Base-by-base conservation (phyloP, 1,140 invertebrate genomes). In the Eciton burchellii region DNA sequence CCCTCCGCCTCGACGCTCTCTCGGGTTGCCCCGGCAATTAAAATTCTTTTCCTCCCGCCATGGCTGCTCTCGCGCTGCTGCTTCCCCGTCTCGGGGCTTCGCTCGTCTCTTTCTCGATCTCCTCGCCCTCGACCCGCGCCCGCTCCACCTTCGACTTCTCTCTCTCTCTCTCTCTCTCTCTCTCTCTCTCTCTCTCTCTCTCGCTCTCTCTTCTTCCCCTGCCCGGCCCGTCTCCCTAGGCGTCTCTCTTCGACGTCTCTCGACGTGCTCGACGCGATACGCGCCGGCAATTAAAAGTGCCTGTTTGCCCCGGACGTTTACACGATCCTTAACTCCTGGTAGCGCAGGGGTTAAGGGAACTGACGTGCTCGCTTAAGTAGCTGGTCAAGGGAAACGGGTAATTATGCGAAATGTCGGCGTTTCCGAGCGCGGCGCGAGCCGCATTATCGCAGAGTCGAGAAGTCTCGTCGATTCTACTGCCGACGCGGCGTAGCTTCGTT, bases 11-110 rank as follows among this genome's bases (percentile, higher is more conserved):
- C 85, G 81, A 84, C 86, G 73, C 81, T 83, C 66, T 73, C 74
- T 82, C 84, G 71, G 72, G 89, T 91, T 91, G 88, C 89, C 83
- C 88, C 88, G 90, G 92, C 92, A 93, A 93, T 93, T 93, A 93
- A 93, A 93, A 93, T 93, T 93, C 93, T 92, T 93, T 88, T 91
- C 88, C 88, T 89, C 89, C 91, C 90, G 89, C 91, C 90, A 89
- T 86, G 84, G 73, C 79, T 87, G 73, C 84, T 89, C 56, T 84
- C 82, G 73, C n/a, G n/a, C n/a, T n/a, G n/a, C 89, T 66, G 54
- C 85, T 88, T 87, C 87, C 82, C 87, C 84, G 84, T 87, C 89
- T 88, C 70, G 24, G 77, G 35, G 35, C 35, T 35, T 35, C 65
- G 54, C 26, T 60, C 54, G 43, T 71, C 76, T 72, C 74, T 59